Evolutionary conservation across 2,113 vertebrate genomes (phyloP), one percentile per base, ranked within the genome.

Genomic region (Pycnonotus jocosus): DNA sequence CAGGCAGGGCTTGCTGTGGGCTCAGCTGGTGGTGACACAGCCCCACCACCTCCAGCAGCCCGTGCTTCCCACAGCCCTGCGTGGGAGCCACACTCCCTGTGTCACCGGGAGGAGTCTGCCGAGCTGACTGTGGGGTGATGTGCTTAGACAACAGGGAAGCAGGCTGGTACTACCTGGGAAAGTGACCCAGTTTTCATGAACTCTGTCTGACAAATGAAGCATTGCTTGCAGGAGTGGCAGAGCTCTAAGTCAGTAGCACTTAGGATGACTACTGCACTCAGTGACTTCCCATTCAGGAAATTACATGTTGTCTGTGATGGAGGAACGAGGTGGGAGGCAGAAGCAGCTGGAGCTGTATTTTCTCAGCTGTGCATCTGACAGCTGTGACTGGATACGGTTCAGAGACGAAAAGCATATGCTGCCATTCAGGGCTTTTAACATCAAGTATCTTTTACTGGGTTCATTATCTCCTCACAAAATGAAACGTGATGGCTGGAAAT

Each of bases 321-420:
- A 91, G 58, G 91, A 77, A 85, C 11, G 53, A 85, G 81, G 93
- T 82, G 81, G 95, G 94, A 96, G 93, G 94, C 66, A 15, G 94
- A 27, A 85, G 84, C 93, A 95, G 94, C 86, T 94, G 94, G 84
- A 82, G 90, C 78, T 88, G 77, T 82, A 70, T 91, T 94, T 96
- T 95, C 86, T 86, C 94, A 92, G 96, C 94, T 92, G 87, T 27
- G 70, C 73, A 72, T 89, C 84, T 95, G 96, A 95, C 96, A 97
- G 94, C 81, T 96, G 94, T 23, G 68, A 44, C 70, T 76, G 64
- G 73, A 57, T 87, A 27, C 33, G n/a, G 73, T 47, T 87, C 78
- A 57, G 53, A 89, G 84, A 50, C 66, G 54, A 78, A 93, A 81
- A 65, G 57, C 89, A 66, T 37, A 77, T 2, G 31, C 76, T 91